These are phyloP conservation scores for Poicephalus meyeri DNA, from an alignment of 2,113 vertebrate genomes.

Conservation along the genomic window DNA sequence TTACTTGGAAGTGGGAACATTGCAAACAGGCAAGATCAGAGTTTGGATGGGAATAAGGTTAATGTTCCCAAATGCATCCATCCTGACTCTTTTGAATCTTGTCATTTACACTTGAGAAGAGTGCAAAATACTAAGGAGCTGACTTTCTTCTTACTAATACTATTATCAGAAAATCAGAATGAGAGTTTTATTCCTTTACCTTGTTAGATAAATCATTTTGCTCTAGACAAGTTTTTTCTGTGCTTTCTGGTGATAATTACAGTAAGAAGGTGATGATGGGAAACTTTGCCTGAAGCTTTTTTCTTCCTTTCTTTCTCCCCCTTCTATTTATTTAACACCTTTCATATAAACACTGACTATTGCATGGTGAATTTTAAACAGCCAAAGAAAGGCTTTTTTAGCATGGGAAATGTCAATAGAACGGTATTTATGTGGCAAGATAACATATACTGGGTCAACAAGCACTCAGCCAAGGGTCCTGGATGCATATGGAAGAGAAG, in stretches of 20 bases:
- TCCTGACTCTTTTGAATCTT: neutral
- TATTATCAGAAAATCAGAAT: neutral
- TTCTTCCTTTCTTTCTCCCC: neutral
- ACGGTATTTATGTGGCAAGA: neutral
- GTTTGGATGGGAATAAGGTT: neutral
- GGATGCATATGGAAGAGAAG: neutral
- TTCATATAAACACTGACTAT: neutral
- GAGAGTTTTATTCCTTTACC: neutral
- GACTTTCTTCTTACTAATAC: neutral
- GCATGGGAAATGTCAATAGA: neutral
- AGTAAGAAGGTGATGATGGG: neutral
- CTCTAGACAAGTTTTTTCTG: neutral
- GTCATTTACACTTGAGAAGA: neutral
- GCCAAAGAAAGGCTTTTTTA: neutral
- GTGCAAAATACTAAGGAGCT: neutral
- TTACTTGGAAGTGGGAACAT: neutral
- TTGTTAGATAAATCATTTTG: neutral
- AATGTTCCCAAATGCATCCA: neutral
- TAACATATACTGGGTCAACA: neutral
- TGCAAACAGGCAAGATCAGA: neutral
- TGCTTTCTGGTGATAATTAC: conserved; percentile 8
- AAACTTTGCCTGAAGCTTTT: conserved; percentile 17
- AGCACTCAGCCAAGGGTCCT: neutral
- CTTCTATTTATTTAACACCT: neutral
- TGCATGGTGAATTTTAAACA: conserved; percentile 6